A percentile compares a stretch with the other conserved stretches of the same genome.
Conservation (phyloP, 2,113 vertebrate species). For the Pica pica region DNA sequence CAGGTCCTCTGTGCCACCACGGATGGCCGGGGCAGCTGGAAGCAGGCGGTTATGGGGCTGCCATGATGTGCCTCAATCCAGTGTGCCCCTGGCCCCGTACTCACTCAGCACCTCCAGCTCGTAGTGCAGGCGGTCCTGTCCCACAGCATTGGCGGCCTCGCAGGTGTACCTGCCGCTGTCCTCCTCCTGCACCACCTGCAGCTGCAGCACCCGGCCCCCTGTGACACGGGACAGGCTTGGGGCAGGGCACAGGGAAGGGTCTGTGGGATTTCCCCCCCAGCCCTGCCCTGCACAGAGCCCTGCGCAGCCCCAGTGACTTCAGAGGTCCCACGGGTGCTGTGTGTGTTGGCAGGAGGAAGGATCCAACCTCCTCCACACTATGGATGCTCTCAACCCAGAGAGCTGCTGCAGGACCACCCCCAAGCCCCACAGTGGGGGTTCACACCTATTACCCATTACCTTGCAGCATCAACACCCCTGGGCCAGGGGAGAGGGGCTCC, state of each 20-base stretch:
- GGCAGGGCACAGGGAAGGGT: neutral
- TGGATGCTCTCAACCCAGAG: neutral
- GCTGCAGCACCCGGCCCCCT: constrained; percentile 88
- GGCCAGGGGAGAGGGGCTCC: constrained; percentile 67
- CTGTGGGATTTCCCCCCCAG: neutral
- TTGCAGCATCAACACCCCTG: constrained; percentile 75
- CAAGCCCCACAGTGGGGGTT: neutral
- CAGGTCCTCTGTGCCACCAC: constrained; percentile 67
- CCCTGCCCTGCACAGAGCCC: rapidly evolving
- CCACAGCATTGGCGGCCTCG: constrained; percentile 82
- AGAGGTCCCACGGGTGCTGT: rapidly evolving
- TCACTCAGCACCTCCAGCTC: constrained; percentile 85
- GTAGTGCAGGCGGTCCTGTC: constrained; percentile 84
- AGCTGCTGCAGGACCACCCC: neutral
- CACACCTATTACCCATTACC: constrained; percentile 61
- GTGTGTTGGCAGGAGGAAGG: neutral
- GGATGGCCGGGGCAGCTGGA: constrained; percentile 81
- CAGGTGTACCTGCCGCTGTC: constrained; percentile 84
- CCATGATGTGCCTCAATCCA: rapidly evolving
- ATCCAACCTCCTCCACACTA: neutral
- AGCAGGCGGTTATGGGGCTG: neutral
- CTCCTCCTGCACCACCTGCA: constrained; percentile 70
- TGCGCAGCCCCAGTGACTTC: rapidly evolving
- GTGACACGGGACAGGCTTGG: neutral
- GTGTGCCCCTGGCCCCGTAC: neutral